Base-by-base conservation (phyloP, 1,140 invertebrate species). In the Papilio machaon region DNA sequence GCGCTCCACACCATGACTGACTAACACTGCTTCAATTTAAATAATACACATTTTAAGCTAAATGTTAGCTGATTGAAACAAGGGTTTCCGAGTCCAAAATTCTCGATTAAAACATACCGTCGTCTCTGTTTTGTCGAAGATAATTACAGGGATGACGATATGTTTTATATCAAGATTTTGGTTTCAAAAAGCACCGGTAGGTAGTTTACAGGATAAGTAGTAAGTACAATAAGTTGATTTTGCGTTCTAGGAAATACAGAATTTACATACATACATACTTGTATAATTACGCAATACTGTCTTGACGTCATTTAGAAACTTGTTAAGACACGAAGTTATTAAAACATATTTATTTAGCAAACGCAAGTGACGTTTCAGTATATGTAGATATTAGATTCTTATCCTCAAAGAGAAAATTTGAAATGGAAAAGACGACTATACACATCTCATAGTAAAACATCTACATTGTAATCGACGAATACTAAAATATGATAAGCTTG, bases 21-120 rank as follows among this genome's bases (percentile, higher is more conserved):
- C 87, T 90, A 87, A 89, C 85, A 88, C 90, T 87, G 90, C 81
- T 87, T 84, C 80, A 83, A 90, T 88, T 15, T 30, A 38, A 35
- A 73, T 46, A 54, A 17, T 52, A 9, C 10, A 52, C 2, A 43
- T 43, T 43, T 43, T 43, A 4, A 43, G 38, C 38, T 43, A 43
- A 43, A 43, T 6, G 1, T 43, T 43, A 43, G 7, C 38, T 43
- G 38, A 43, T 7, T 43, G 38, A 43, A 43, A 43, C 1, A 43
- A 43, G 38, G 38, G 23, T 30, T 30, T 30, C 23, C 23, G 23
- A 30, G 23, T 30, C 23, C 23, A 30, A 30, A 30, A 30, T 30
- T 2, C 23, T 30, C 23, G 23, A 30, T 30, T 30, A 30, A 30
- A 30, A 30, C 23, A 2, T 30, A 30, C 2, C 2, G 2, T 30